phyloP scores from a whole-genome alignment of 1,140 invertebrate genomes.

The Lethrus apterus region DNA sequence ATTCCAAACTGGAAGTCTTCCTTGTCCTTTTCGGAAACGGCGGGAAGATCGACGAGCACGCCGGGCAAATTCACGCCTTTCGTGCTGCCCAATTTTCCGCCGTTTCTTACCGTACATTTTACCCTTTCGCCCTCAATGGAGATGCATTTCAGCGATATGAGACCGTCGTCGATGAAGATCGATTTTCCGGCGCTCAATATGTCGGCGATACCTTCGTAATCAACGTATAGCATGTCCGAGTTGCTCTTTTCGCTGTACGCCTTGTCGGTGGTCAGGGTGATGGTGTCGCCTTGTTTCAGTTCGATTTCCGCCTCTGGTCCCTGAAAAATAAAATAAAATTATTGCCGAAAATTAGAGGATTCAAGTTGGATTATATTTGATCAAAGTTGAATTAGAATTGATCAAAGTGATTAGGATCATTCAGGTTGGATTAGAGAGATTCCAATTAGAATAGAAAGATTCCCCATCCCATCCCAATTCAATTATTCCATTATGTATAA shows the following conservation, averaged over 20 bases:
- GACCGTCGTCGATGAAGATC: conserved; percentile 92
- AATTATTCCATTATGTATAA: too few relatives aligned
- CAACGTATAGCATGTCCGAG: conserved; percentile 63
- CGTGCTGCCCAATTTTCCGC: conserved; percentile 7
- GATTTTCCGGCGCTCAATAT: conserved; percentile 77
- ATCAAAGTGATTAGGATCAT: background rate
- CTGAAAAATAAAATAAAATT: conserved; percentile 4
- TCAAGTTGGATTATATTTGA: background rate
- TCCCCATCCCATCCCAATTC: too few relatives aligned
- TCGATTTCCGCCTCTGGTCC: conserved; percentile 36
- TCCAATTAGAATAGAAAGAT: too few relatives aligned
- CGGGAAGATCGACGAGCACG: background rate
- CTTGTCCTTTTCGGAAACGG: conserved; percentile 76
- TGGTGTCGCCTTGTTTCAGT: conserved; percentile 71
- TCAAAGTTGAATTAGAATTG: background rate
- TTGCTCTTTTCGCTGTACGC: conserved; percentile 71
- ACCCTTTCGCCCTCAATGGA: conserved; percentile 44
- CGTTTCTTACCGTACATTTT: conserved; percentile 49
- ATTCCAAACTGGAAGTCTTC: conserved; percentile 88
- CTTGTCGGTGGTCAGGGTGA: conserved; percentile 82
- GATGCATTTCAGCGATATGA: conserved; percentile 87
- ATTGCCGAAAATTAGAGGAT: background rate
- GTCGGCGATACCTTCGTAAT: conserved; percentile 91
- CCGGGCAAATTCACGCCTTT: conserved; percentile 6
- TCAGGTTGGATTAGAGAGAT: background rate